These are phyloP conservation scores for Scaptomyza reducta DNA, from an alignment of 2,888 invertebrate species.

Conservation along the genomic window DNA sequence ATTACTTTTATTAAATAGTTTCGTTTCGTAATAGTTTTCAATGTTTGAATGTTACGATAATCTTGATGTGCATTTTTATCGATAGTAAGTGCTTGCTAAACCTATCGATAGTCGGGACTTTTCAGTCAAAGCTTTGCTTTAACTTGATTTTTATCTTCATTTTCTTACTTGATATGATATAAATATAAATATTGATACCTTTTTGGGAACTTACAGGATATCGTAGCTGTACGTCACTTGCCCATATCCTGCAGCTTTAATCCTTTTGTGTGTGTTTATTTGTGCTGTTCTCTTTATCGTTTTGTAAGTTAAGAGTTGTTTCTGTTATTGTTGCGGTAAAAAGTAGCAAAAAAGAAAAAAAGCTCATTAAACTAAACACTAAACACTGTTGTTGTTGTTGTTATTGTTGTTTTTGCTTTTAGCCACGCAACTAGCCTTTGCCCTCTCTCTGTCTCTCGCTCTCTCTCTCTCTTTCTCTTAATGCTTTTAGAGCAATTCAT, in stretches of 20 bases:
- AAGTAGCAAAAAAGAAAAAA: constrained; percentile 57
- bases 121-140: too few species aligned
- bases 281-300: constrained; percentile 18
- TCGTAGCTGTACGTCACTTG: neutral
- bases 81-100: too few species aligned
- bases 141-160: too few species aligned
- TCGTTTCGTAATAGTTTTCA: too few species aligned
- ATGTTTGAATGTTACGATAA: too few species aligned
- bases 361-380: constrained; percentile 73
- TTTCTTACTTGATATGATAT: too few species aligned
- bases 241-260: too few species aligned
- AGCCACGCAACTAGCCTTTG: constrained; percentile 47
- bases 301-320: constrained; percentile 27
- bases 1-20: too few species aligned
- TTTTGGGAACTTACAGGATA: neutral
- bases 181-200: too few species aligned
- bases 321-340: constrained; percentile 18
- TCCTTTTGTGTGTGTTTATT: neutral
- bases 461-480: neutral
- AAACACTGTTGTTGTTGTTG: constrained; percentile 30
- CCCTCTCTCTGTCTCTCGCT: neutral
- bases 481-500: constrained; percentile 21
- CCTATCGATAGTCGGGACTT: too few species aligned
- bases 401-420: constrained; percentile 9
- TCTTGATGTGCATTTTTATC: too few species aligned